A percentile compares a stretch with the other conserved stretches of the same genome.
phyloP scores from a whole-genome alignment of 2,888 invertebrate genomes.

The Agrypnus murinus region DNA sequence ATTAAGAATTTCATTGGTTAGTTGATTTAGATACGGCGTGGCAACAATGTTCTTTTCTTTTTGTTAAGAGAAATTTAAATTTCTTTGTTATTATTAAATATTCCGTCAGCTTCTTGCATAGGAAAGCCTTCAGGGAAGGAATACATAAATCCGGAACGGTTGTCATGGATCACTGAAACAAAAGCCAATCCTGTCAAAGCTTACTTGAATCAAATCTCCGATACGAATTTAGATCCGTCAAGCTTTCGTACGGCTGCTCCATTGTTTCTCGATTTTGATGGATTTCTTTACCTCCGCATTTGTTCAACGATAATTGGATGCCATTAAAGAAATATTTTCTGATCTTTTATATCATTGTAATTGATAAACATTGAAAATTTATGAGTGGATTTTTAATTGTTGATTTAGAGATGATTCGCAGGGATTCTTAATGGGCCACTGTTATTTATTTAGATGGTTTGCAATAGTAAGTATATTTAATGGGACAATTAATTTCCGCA shows the following conservation, averaged over 20 bases:
- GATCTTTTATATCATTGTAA: conserved; percentile 20
- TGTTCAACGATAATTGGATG: conserved; percentile 43
- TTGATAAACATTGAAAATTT: conserved; percentile 31
- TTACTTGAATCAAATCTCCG: conserved; percentile 66
- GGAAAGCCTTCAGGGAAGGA: conserved; percentile 32
- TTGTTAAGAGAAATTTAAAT: conserved; percentile 26
- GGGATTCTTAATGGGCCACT: conserved; percentile 1
- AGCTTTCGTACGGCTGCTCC: conserved; percentile 64
- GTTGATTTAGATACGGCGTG: background rate
- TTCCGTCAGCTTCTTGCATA: conserved; percentile 35
- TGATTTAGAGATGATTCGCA: background rate
- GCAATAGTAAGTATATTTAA: too few relatives aligned
- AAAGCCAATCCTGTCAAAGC: conserved; percentile 68
- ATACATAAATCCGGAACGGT: conserved; percentile 65
- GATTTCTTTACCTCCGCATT: conserved; percentile 62
- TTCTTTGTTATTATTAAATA: conserved; percentile 18
- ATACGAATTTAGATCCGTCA: conserved; percentile 68
- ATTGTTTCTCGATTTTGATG: conserved; percentile 69
- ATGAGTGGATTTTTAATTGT: conserved; percentile 7
- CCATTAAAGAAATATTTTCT: conserved; percentile 23
- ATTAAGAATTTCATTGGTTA: conserved; percentile 20
- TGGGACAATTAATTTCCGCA: conserved; percentile 15
- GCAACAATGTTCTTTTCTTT: background rate
- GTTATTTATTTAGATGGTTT: conserved; percentile 1
- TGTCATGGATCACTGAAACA: conserved; percentile 68